Base-by-base conservation (phyloP, 2,113 vertebrate genomes). In the Notarius lentiginosus region DNA sequence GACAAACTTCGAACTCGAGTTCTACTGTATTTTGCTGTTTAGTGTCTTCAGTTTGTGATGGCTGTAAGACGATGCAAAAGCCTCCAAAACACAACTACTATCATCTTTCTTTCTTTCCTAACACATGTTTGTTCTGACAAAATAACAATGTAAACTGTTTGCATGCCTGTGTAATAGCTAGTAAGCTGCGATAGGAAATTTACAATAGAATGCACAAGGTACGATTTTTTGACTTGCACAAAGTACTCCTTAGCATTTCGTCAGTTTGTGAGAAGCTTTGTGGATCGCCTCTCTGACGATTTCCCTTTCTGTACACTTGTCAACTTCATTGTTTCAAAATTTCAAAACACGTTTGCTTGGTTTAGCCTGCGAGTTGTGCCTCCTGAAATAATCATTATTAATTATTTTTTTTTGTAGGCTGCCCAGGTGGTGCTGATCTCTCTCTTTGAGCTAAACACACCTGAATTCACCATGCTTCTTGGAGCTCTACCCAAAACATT, bases 381-480 rank as follows among this genome's bases (percentile, higher is more conserved):
- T 15, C 30, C 30, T 84, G 15, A 72, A 41, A 41, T 41, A 4
- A 41, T 41, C 4, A 41, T 79, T 15, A 22, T 53, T n/a, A 73
- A 11, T 58, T 55, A n/a, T 83, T 82, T 47, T 20, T 60, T 87
- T 82, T 24, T 55, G 72, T 73, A 99, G 98, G 98, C 98, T 34
- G 98, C 98, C 77, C 97, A 99, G 92, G 95, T 98, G 90, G 98
- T 99, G 90, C 96, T 99, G 83, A 99, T 99, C 92, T 95, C 97
- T 85, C 94, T 99, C 90, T 99, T 99, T 92, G 97, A 99, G 94
- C 84, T 99, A 92, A 99, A 99, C 92, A 99, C 98, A 20, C 97
- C 98, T 0, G 98, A 99, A 95, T 99, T 99, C 96, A 99, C 98
- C 93, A 99, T 99, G 98, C 95, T 99, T 95, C 96, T 99, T 92